Percentiles rank a stretch among this genome's conserved stretches.
Evolutionary conservation across 2,113 vertebrate species (phyloP).

Genomic region (Hylia prasina): DNA sequence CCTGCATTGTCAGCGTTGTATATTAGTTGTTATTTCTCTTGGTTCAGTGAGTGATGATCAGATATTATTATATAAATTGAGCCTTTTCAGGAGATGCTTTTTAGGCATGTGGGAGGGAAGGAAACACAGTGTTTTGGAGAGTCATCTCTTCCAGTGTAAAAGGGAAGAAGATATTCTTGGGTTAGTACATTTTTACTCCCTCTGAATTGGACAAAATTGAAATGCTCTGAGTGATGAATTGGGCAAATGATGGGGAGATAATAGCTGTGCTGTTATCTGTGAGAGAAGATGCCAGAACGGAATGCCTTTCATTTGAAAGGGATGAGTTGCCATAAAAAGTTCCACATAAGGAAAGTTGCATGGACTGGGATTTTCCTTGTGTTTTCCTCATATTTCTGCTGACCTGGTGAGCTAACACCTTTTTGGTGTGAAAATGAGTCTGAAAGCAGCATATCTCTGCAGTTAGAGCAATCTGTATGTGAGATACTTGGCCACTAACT

Average conservation of each 20-base stretch:
- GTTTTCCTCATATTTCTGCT: not conserved
- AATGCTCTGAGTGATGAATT: not conserved
- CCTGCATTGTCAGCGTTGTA: not conserved
- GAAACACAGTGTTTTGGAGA: not conserved
- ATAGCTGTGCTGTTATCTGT: not conserved
- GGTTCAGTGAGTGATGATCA: not conserved
- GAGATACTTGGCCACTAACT: not conserved
- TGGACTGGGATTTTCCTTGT: not conserved
- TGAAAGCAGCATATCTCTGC: not conserved
- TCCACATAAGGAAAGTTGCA: not conserved
- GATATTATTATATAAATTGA: not conserved
- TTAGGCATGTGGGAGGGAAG: not conserved
- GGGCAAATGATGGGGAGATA: not conserved
- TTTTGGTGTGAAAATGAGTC: not conserved
- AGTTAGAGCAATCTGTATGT: not conserved
- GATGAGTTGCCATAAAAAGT: not conserved
- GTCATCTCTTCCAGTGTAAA: not conserved
- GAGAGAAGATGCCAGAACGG: not conserved
- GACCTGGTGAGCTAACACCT: not conserved
- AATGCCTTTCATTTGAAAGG: not conserved
- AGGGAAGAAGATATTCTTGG: not conserved
- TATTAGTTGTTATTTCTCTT: not conserved
- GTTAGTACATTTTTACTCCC: not conserved
- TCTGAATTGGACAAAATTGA: conserved; percentile 3
- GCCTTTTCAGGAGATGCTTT: not conserved